These are phyloP conservation scores for Drosophila nikananu DNA, from an alignment of 1,140 invertebrate species.

Conservation along the genomic window DNA sequence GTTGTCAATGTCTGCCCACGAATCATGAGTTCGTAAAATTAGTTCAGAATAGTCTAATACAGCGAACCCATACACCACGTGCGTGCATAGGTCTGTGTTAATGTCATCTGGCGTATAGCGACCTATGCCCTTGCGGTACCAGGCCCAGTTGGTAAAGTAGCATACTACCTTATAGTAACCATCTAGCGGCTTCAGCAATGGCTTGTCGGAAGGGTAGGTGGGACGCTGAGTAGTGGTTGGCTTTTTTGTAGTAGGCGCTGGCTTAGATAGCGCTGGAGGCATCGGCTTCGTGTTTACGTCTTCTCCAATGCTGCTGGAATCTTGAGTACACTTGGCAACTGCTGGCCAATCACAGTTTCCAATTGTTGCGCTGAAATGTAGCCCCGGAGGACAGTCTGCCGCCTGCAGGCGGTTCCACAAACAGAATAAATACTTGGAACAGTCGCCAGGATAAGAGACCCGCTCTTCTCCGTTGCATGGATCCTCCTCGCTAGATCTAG, in stretches of 20 bases:
- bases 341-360: slow-evolving; percentile 92
- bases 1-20: slow-evolving; percentile 95
- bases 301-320: slow-evolving; percentile 1
- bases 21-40: slow-evolving; percentile 92
- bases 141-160: slow-evolving; percentile 98
- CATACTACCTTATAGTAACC: slow-evolving; percentile 92
- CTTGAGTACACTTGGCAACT: slow-evolving; percentile 88
- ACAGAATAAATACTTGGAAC: slow-evolving; percentile 91
- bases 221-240: slow-evolving; percentile 73
- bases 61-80: slow-evolving; percentile 96
- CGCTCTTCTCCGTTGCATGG: slow-evolving; percentile 89
- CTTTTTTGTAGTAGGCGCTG: slow-evolving; percentile 61
- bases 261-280: slow-evolving; percentile 49
- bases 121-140: slow-evolving; percentile 93
- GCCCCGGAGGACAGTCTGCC: slow-evolving; percentile 90
- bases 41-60: slow-evolving; percentile 92
- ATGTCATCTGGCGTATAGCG: slow-evolving; percentile 94
- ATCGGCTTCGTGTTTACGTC: slow-evolving; percentile 37
- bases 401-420: slow-evolving; percentile 91
- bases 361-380: slow-evolving; percentile 91
- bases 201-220: slow-evolving; percentile 77
- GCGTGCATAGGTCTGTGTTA: slow-evolving; percentile 94
- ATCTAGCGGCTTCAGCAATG: slow-evolving; percentile 84
- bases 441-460: slow-evolving; percentile 89
- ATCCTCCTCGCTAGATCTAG: slow-evolving; percentile 82